phyloP scores from a whole-genome alignment of 2,797 vertebrate species.

The Myotis pilosus region DNA sequence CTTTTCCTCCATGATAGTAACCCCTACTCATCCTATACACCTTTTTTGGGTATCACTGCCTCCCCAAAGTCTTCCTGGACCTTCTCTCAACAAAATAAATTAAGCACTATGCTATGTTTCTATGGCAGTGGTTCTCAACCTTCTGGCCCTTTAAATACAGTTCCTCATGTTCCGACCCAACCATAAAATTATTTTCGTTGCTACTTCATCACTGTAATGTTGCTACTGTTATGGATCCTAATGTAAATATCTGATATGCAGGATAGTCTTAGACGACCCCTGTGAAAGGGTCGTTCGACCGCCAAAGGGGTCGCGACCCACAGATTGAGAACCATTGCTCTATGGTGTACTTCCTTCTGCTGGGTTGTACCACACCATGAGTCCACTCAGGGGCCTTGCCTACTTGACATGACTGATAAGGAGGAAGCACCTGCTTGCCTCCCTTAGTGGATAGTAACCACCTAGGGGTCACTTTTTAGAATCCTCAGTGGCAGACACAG shows the following conservation, averaged over 20 bases:
- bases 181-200: too few relatives aligned
- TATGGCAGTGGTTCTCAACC: too few relatives aligned
- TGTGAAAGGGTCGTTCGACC: too few relatives aligned
- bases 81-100: neutral
- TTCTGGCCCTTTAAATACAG: too few relatives aligned
- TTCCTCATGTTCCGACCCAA: too few relatives aligned
- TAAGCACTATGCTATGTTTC: neutral
- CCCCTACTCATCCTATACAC: neutral
- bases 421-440: neutral
- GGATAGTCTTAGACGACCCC: too few relatives aligned
- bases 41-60: neutral
- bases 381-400: neutral
- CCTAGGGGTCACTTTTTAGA: neutral
- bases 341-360: neutral
- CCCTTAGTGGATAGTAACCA: neutral
- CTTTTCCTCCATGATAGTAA: neutral
- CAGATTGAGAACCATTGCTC: neutral
- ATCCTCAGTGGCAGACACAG: neutral
- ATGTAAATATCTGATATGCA: too few relatives aligned
- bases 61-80: neutral
- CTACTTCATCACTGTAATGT: too few relatives aligned
- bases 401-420: constrained; percentile 7
- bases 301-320: too few relatives aligned
- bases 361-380: neutral
- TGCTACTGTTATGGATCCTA: too few relatives aligned